A percentile compares a stretch with the other conserved stretches of the same genome.
Conservation (phyloP, 35 echinoderm and acorn worm genomes). For the Ophioderma brevispina region DNA sequence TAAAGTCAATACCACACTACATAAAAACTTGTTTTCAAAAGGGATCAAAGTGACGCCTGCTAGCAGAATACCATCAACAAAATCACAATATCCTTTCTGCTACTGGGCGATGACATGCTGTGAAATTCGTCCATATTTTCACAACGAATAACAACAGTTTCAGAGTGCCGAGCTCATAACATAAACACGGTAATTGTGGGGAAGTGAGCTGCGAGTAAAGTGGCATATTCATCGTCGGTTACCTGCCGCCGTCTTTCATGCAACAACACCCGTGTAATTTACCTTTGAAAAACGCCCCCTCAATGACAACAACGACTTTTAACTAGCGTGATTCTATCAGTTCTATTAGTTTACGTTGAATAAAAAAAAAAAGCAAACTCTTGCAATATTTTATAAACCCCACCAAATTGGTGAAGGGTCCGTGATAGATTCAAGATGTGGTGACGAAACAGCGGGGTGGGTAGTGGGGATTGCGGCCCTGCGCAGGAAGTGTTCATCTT, state of each 20-base stretch:
- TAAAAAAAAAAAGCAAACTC: no score
- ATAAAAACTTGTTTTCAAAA: not conserved
- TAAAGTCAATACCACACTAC: not conserved
- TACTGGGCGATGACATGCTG: not conserved
- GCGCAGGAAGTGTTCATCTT: no score
- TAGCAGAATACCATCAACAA: not conserved
- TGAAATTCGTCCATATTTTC: not conserved
- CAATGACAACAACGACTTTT: not conserved
- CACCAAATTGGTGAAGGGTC: no score
- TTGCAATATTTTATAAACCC: no score
- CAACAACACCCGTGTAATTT: not conserved
- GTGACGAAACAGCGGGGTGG: no score
- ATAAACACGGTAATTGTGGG: not conserved
- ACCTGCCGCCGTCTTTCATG: not conserved
- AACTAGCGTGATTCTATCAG: no score
- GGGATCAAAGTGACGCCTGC: not conserved
- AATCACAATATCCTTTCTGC: not conserved
- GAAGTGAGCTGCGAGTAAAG: not conserved
- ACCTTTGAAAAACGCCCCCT: not conserved
- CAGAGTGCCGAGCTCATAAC: not conserved
- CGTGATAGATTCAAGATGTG: no score
- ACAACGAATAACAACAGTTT: slow-evolving; percentile 1
- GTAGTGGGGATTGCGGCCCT: no score
- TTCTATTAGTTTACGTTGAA: no score
- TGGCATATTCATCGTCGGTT: not conserved